Percentiles rank a stretch among this genome's conserved stretches.
Evolutionary conservation across 2,888 invertebrate species (phyloP).

Genomic region (Ashinkailepas kermadecensis): DNA sequence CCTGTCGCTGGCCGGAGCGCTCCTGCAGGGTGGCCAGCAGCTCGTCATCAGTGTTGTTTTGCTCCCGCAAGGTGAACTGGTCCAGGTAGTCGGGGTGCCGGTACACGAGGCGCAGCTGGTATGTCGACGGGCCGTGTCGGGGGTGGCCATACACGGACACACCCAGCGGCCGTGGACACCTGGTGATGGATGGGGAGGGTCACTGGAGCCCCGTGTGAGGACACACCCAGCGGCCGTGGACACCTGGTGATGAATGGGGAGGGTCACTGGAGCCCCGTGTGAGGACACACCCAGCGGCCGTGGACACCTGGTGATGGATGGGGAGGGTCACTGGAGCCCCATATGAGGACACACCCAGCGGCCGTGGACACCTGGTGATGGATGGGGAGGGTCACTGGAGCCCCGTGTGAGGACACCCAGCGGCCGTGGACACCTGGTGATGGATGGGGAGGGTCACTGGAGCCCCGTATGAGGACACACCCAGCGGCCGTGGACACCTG

Average conservation of each 20-base stretch:
- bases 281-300: no score
- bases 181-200: not conserved
- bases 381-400: no score
- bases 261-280: no score
- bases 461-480: not conserved
- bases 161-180: constrained; percentile 9
- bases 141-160: constrained; percentile 22
- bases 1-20: not conserved
- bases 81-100: constrained; percentile 13
- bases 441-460: no score
- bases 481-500: constrained; percentile 13
- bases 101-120: constrained; percentile 81
- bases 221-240: no score
- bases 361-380: not conserved
- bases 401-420: not conserved
- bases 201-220: no score
- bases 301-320: no score
- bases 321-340: no score
- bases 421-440: not conserved
- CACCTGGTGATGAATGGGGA: no score
- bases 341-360: constrained; percentile 8
- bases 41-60: not conserved
- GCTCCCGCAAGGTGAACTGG: not conserved
- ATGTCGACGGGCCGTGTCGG: constrained; percentile 58
- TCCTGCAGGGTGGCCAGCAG: not conserved